Percentiles rank a stretch among this genome's conserved stretches.
phyloP scores from a whole-genome alignment of 2,113 vertebrate genomes.

The Nothobranchius kuhntae region DNA sequence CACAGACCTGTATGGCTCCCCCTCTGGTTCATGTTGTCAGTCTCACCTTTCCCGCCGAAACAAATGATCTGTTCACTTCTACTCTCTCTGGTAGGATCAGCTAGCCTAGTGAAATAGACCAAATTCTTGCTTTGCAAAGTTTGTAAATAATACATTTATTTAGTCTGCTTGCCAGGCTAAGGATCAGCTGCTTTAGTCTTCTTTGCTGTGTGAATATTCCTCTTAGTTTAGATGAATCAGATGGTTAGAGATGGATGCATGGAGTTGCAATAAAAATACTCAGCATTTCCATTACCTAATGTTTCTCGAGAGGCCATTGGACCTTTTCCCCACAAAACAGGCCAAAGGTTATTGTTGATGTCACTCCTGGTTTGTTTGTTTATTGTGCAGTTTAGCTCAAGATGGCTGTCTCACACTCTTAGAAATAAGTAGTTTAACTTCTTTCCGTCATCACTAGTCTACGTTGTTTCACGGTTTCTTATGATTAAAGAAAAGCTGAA shows the following conservation, averaged over 20 bases:
- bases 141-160: too few species aligned
- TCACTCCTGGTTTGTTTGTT: not conserved
- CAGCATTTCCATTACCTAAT: slow-evolving; percentile 34
- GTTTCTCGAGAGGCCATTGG: slow-evolving; percentile 26
- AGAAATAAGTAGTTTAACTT: not conserved
- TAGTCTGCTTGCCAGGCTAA: too few species aligned
- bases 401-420: not conserved
- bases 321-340: not conserved
- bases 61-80: too few species aligned
- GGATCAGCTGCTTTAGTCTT: not conserved
- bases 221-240: not conserved
- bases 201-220: not conserved
- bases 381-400: too few species aligned
- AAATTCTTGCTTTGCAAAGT: too few species aligned
- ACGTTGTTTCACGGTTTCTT: not conserved
- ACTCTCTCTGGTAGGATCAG: too few species aligned
- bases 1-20: not conserved
- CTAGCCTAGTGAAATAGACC: too few species aligned
- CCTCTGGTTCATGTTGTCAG: slow-evolving; percentile 18
- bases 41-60: slow-evolving; percentile 6
- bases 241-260: too few species aligned
- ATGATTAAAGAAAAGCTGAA: not conserved
- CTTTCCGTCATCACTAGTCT: not conserved
- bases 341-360: not conserved
- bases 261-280: too few species aligned